Conservation (phyloP, 2,797 vertebrate genomes). For the Falco novaeseelandiae region DNA sequence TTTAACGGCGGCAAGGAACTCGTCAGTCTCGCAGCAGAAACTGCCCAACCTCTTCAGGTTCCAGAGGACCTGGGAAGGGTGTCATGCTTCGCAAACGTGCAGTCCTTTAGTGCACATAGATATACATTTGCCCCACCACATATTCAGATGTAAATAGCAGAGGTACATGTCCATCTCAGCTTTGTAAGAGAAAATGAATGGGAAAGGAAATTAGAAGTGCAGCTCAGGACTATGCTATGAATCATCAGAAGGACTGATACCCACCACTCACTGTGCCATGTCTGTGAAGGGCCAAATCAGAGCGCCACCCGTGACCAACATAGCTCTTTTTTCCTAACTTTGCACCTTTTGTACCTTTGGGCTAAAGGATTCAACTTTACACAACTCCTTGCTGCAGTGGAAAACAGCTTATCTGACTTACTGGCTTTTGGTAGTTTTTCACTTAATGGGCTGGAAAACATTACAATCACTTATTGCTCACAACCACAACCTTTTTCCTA, state of each 20-base stretch:
- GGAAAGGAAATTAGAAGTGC: not conserved
- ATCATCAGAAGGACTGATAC: not conserved
- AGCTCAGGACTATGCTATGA: not conserved
- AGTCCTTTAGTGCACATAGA: not conserved
- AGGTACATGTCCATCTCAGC: not conserved
- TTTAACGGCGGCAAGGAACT: not conserved
- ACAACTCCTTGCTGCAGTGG: not conserved
- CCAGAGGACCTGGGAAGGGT: not conserved
- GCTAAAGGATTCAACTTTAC: not conserved
- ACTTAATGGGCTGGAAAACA: not conserved
- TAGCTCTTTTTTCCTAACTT: not conserved
- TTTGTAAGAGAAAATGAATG: not conserved
- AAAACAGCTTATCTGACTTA: not conserved
- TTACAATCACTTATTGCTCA: not conserved
- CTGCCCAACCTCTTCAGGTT: constrained; percentile 2
- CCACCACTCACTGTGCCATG: not conserved
- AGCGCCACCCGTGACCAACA: not conserved
- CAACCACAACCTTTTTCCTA: not conserved
- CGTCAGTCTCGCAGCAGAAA: not conserved
- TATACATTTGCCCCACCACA: not conserved
- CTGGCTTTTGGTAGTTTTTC: not conserved
- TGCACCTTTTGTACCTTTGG: not conserved
- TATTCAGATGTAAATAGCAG: not conserved
- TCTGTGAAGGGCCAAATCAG: not conserved
- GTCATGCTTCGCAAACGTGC: not conserved